Conservation (phyloP, 2,888 invertebrate species). For the Plebejus anna region DNA sequence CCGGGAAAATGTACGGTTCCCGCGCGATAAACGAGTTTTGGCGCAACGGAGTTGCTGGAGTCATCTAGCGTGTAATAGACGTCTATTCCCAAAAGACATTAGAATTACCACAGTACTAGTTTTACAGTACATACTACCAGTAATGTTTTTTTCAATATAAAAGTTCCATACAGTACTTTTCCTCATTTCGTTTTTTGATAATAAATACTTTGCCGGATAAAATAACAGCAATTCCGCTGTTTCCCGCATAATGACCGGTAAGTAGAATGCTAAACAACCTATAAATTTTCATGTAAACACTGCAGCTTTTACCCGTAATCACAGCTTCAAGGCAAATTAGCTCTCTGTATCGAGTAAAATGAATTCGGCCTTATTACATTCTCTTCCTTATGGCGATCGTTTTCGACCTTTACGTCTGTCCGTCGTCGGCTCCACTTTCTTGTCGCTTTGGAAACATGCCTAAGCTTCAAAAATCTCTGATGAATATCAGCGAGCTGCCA, state of each 20-base stretch:
- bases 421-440: constrained; percentile 33
- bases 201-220: constrained; percentile 8
- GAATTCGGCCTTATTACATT: constrained; percentile 14
- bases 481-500: constrained; percentile 36
- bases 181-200: constrained; percentile 17
- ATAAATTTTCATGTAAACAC: constrained; percentile 20
- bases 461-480: constrained; percentile 33
- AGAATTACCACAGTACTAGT: background rate
- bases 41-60: no score
- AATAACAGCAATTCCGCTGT: background rate
- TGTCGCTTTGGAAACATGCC: constrained; percentile 35
- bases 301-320: constrained; percentile 8
- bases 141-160: background rate
- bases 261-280: constrained; percentile 8
- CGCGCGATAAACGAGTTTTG: no score
- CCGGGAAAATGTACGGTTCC: no score
- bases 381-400: constrained; percentile 23
- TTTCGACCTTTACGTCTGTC: constrained; percentile 24
- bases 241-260: constrained; percentile 1
- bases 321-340: constrained; percentile 14
- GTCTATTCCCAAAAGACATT: background rate
- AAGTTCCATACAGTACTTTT: background rate
- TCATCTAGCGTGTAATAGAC: no score
- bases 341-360: background rate
- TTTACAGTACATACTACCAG: background rate